These are phyloP conservation scores for Synergus laeviventris DNA, from an alignment of 2,888 invertebrate species.

Conservation along the genomic window DNA sequence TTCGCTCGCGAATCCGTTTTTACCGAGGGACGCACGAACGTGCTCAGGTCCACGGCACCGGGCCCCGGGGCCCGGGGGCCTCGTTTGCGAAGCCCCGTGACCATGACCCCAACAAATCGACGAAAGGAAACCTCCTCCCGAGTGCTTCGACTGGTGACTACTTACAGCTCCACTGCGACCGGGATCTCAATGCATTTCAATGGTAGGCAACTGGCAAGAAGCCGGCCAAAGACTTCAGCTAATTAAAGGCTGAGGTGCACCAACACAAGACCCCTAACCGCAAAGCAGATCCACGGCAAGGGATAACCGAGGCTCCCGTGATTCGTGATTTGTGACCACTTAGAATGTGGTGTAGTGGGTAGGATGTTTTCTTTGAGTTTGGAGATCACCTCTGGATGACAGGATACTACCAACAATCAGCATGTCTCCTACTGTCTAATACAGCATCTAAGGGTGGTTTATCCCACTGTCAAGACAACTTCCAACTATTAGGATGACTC, in stretches of 20 bases:
- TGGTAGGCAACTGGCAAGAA: slow-evolving; percentile 4
- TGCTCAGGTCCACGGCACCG: slow-evolving; percentile 50
- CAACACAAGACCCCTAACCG: background rate
- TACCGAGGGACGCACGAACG: slow-evolving; percentile 17
- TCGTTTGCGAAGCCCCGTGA: slow-evolving; percentile 47
- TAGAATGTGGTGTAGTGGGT: no score
- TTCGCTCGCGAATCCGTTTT: slow-evolving; percentile 43
- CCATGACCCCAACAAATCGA: slow-evolving; percentile 48
- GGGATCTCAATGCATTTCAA: background rate
- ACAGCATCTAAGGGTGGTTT: no score
- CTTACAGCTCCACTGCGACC: background rate
- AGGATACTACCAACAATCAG: no score
- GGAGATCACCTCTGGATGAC: no score
- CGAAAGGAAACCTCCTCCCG: slow-evolving; percentile 25
- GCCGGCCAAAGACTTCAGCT: background rate
- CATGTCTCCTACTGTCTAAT: no score
- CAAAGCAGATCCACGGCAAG: background rate
- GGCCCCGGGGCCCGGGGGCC: slow-evolving; percentile 60
- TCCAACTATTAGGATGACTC: no score
- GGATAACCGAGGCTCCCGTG: background rate
- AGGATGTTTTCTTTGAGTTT: no score
- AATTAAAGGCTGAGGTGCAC: background rate
- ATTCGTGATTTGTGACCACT: background rate
- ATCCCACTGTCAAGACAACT: no score
- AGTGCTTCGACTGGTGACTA: slow-evolving; percentile 30